These are phyloP conservation scores for Pipistrellus pygmaeus DNA, from an alignment of 2,797 vertebrate species.

Conservation along the genomic window DNA sequence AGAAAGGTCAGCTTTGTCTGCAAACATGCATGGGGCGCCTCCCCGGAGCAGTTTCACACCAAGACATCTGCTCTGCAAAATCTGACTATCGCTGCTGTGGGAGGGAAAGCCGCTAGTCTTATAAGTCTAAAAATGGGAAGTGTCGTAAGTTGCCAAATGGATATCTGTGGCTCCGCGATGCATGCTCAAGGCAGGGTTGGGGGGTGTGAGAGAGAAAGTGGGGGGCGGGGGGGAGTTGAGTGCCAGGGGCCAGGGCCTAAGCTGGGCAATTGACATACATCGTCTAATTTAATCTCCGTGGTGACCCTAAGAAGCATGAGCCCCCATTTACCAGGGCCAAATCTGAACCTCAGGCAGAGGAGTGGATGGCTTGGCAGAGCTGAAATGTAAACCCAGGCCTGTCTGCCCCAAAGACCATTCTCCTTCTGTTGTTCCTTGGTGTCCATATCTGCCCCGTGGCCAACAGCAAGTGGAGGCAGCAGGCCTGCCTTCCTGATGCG, in stretches of 20 bases:
- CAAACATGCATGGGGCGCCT: slow-evolving; percentile 68
- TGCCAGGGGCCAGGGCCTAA: neutral
- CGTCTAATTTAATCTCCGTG: slow-evolving; percentile 15
- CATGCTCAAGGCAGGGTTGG: neutral
- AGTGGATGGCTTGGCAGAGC: neutral
- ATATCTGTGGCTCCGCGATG: slow-evolving; percentile 37
- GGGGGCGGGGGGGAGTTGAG: neutral
- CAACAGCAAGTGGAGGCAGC: neutral
- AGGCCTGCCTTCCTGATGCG: neutral
- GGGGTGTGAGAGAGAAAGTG: neutral
- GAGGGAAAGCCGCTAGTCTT: slow-evolving; percentile 67
- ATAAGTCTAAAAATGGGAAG: slow-evolving; percentile 59
- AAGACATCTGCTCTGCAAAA: slow-evolving; percentile 73
- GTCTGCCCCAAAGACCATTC: neutral
- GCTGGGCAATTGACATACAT: neutral
- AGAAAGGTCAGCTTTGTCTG: slow-evolving; percentile 68
- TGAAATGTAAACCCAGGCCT: slow-evolving; percentile 22
- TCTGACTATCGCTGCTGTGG: neutral
- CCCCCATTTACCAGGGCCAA: neutral
- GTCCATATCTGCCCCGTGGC: neutral
- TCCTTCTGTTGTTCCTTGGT: neutral
- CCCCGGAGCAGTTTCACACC: slow-evolving; percentile 69
- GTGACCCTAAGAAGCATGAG: slow-evolving; percentile 3
- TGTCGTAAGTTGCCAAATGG: slow-evolving; percentile 43
- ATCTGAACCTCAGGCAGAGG: neutral